A percentile compares a stretch with the other conserved stretches of the same genome.
These are phyloP conservation scores for Bombyx mandarina DNA, from an alignment of 1,140 invertebrate species.

Conservation along the genomic window DNA sequence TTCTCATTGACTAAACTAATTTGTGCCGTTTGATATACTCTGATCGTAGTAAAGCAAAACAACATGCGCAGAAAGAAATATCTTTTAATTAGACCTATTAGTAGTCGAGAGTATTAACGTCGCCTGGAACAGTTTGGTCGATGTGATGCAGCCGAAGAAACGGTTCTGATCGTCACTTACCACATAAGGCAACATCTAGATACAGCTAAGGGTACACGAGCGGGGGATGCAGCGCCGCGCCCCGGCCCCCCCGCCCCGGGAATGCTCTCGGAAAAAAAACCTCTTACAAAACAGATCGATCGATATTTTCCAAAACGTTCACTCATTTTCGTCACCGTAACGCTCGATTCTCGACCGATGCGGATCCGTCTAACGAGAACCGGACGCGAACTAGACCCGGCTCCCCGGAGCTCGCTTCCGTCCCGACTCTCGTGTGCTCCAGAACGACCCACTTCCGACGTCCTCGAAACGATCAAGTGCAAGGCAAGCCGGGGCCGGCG, in stretches of 20 bases:
- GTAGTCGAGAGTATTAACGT: no score
- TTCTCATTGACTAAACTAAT: no score
- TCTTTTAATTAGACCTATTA: no score
- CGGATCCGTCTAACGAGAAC: not conserved
- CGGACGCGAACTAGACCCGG: not conserved
- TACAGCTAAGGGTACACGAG: slow-evolving; percentile 14
- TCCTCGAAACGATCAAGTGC: slow-evolving; percentile 21
- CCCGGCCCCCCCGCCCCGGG: slow-evolving; percentile 31
- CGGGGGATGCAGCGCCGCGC: slow-evolving; percentile 39
- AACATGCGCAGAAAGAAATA: no score
- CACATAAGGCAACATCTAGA: slow-evolving; percentile 16
- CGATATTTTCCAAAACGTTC: slow-evolving; percentile 42
- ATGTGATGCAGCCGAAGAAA: no score
- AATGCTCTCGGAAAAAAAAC: slow-evolving; percentile 34
- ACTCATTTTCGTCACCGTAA: slow-evolving; percentile 26
- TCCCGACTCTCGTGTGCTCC: not conserved
- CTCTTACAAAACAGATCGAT: slow-evolving; percentile 63
- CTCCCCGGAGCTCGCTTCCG: not conserved
- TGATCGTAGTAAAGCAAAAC: no score
- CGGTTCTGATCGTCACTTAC: slow-evolving; percentile 18
- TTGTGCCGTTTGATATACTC: no score
- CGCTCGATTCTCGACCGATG: not conserved
- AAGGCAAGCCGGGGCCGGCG: slow-evolving; percentile 14
- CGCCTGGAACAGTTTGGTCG: no score
- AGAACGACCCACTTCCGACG: slow-evolving; percentile 3